Evolutionary conservation across 2,888 invertebrate genomes (phyloP).

Genomic region (Idaea straminata): DNA sequence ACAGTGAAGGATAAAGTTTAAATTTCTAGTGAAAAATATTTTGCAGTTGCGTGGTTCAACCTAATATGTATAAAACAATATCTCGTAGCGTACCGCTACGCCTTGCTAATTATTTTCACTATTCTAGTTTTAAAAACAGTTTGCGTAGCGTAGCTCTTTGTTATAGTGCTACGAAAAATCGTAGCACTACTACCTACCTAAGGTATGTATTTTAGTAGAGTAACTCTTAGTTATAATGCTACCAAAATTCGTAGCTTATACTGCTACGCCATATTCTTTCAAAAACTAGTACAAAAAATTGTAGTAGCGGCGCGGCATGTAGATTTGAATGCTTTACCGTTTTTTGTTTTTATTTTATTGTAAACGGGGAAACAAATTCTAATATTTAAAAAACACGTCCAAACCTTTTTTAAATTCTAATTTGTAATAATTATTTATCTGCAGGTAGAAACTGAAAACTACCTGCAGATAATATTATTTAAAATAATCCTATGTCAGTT

Average conservation of each 20-base stretch:
- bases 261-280: too few species aligned
- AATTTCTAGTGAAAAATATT: too few species aligned
- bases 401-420: not conserved
- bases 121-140: too few species aligned
- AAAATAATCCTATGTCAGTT: constrained; percentile 8
- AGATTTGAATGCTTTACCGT: too few species aligned
- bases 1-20: too few species aligned
- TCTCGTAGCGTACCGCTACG: not conserved
- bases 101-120: too few species aligned
- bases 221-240: not conserved
- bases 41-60: too few species aligned
- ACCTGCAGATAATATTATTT: not conserved
- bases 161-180: not conserved
- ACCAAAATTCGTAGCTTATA: not conserved
- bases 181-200: not conserved
- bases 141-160: not conserved
- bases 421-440: too few species aligned
- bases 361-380: not conserved
- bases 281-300: too few species aligned
- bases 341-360: too few species aligned
- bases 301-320: too few species aligned
- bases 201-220: too few species aligned
- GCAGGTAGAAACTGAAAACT: not conserved
- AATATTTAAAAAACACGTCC: not conserved
- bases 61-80: not conserved